Conservation (phyloP, 2,797 vertebrate species). For the Pantherophis vulpinus region DNA sequence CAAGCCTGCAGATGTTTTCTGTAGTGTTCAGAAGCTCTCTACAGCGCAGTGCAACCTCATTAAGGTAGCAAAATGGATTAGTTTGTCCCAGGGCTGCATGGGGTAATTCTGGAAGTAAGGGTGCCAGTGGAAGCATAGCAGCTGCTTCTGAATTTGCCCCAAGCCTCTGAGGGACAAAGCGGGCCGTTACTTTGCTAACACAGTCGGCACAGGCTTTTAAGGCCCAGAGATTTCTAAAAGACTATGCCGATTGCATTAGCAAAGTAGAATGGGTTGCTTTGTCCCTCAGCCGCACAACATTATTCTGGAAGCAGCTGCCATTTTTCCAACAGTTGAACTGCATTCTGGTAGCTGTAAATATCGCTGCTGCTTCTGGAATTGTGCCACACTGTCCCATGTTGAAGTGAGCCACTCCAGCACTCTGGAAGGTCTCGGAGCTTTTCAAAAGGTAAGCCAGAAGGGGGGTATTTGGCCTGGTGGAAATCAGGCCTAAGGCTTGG, state of each 20-base stretch:
- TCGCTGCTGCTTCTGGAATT: neutral
- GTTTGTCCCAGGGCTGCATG: neutral
- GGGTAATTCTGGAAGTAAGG: neutral
- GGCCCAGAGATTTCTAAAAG: neutral
- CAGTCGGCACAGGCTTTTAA: neutral
- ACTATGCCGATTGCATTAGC: too few relatives aligned
- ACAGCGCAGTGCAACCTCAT: neutral
- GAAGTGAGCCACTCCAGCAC: neutral
- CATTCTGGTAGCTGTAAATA: neutral
- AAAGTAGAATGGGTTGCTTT: neutral
- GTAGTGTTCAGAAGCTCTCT: neutral
- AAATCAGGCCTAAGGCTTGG: neutral
- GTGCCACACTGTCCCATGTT: neutral
- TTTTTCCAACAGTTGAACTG: neutral
- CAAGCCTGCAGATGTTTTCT: neutral
- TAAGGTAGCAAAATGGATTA: neutral
- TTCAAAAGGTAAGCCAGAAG: neutral
- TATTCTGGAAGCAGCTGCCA: neutral
- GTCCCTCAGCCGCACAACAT: neutral
- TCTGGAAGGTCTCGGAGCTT: neutral
- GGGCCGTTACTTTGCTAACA: neutral
- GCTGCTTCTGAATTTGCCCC: neutral
- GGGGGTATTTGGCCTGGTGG: neutral
- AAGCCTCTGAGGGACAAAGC: neutral
- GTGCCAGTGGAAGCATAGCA: neutral